phyloP scores from a whole-genome alignment of 2,797 vertebrate genomes.

The Siniperca obscura region DNA sequence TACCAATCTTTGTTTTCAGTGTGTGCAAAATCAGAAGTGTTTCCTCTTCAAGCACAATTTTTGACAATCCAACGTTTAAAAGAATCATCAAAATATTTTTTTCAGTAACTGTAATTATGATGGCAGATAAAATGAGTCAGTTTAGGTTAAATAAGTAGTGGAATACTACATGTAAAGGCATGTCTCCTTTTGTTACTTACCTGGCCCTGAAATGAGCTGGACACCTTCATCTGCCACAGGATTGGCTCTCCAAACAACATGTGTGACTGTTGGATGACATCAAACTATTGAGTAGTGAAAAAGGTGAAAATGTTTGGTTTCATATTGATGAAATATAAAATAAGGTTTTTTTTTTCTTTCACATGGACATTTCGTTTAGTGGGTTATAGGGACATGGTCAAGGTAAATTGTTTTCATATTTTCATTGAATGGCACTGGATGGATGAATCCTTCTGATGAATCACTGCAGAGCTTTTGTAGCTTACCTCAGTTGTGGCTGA shows the following conservation, averaged over 20 bases:
- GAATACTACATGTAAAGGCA: not conserved
- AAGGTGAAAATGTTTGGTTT: not conserved
- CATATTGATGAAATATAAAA: slow-evolving; percentile 2
- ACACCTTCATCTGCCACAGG: slow-evolving; percentile 70
- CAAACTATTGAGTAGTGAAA: slow-evolving; percentile 47
- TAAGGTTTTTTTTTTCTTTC: not conserved
- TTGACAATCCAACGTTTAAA: not conserved
- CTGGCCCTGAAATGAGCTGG: slow-evolving; percentile 28
- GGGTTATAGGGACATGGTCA: not conserved
- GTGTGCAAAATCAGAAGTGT: not conserved
- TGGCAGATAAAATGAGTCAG: not conserved
- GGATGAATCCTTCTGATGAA: not conserved
- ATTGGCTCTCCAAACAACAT: slow-evolving; percentile 79
- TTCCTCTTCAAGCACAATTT: not conserved
- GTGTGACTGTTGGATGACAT: slow-evolving; percentile 62
- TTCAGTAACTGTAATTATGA: not conserved
- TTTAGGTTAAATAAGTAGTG: not conserved
- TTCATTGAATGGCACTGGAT: not conserved
- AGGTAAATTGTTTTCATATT: not conserved
- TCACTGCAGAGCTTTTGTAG: not conserved
- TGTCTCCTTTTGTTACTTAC: slow-evolving; percentile 58
- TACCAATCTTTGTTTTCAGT: not conserved
- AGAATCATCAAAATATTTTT: accelerated
- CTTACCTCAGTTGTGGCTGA: slow-evolving; percentile 66
- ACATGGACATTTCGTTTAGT: not conserved